Base-by-base conservation (phyloP, 2,113 vertebrate species). In the Dasyprocta punctata region DNA sequence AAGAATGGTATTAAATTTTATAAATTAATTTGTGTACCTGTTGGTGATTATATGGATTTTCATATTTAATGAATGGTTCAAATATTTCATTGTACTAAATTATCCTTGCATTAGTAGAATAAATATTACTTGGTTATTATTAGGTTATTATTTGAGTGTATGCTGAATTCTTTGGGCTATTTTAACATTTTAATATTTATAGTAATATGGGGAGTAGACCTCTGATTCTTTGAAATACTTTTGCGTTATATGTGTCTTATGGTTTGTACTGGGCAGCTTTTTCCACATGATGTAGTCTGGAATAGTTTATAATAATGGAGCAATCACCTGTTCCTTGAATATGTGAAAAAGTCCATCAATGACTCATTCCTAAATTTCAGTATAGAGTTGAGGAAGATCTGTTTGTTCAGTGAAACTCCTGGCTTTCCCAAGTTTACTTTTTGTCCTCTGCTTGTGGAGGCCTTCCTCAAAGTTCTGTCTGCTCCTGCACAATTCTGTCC, bases 141-240 rank as follows among this genome's bases (percentile, higher is more conserved):
- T 78, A 28, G 5, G 52, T 67, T 83, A 86, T 63, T 86, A 67
- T 75, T 93, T 86, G 73, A 73, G 3, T 13, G 38, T 73, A 20
- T 78, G 49, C 63, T 90, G 28, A 71, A 61, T 80, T 60, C 30
- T 86, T 73, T 63, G 81, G 38, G 7, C 22, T 81, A 63, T n/a
- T 94, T 81, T 83, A 86, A 71, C 17, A 89, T 56, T 89, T 85
- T 38, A 92, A 81, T 38, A 92, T 80, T 71, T 80, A 69, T 58
- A 41, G 38, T 41, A 86, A 61, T n/a, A 54, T 85, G 71, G 4
- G 8, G 11, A 73, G 69, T 38, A 36, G 63, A 19, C 10, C 17
- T 41, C n/a, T 8, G 9, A 19, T 91, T 89, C 49, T 78, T 52
- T 78, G 61, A 71, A 36, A 22, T 28, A 17, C 33, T 4, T 47